Evolutionary conservation across 2,888 invertebrate genomes (phyloP).

Genomic region (Epinotia demarniana): DNA sequence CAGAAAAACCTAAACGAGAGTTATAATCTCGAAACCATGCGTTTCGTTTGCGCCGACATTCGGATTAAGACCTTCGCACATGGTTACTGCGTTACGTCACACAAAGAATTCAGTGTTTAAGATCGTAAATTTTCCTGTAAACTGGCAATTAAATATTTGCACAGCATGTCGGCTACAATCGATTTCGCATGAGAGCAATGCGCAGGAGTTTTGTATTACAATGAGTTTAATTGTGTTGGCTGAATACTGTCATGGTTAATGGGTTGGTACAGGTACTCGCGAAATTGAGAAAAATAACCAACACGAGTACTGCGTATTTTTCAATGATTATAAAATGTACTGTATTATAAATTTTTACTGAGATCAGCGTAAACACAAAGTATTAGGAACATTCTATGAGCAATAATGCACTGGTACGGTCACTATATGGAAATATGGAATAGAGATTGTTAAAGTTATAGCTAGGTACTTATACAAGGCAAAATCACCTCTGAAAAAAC

Average conservation of each 20-base stretch:
- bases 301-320: no score
- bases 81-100: slow-evolving; percentile 19
- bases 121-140: slow-evolving; percentile 43
- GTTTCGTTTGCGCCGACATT: background rate
- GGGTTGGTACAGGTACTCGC: slow-evolving; percentile 22
- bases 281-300: slow-evolving; percentile 13
- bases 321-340: background rate
- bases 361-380: background rate
- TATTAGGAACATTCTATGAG: no score
- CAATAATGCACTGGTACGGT: no score
- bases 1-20: background rate
- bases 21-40: background rate
- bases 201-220: slow-evolving; percentile 42
- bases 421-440: no score
- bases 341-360: background rate
- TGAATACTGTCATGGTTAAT: slow-evolving; percentile 28
- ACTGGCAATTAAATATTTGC: slow-evolving; percentile 41
- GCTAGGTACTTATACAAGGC: no score
- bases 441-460: no score
- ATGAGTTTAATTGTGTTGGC: slow-evolving; percentile 42
- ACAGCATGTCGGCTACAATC: slow-evolving; percentile 41
- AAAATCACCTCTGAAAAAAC: no score
- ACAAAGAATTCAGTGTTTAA: slow-evolving; percentile 31
- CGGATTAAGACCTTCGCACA: slow-evolving; percentile 21
- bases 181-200: slow-evolving; percentile 34